A percentile compares a stretch with the other conserved stretches of the same genome.
These are phyloP conservation scores for Erpornis zantholeuca DNA, from an alignment of 2,113 vertebrate species.

Conservation along the genomic window DNA sequence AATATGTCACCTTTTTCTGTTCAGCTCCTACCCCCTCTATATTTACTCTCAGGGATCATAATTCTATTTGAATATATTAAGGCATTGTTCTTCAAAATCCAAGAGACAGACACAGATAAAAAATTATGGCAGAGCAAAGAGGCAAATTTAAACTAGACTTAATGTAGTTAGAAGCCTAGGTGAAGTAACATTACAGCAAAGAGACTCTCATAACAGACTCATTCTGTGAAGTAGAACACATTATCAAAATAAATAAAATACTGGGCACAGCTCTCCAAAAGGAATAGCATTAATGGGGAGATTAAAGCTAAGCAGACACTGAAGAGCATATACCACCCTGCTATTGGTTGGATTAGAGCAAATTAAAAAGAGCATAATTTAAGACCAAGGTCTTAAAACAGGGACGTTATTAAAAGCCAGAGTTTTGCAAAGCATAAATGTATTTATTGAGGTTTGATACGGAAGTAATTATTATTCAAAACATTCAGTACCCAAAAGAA, in stretches of 20 bases:
- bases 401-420: neutral
- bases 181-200: slow-evolving; percentile 16
- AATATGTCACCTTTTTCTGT: neutral
- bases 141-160: slow-evolving; percentile 4
- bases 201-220: neutral
- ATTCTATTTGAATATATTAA: neutral
- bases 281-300: neutral
- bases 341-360: neutral
- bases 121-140: slow-evolving; percentile 8
- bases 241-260: slow-evolving; percentile 56
- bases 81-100: neutral
- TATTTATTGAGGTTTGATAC: neutral
- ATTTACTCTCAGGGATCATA: neutral
- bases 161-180: neutral
- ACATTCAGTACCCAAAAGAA: neutral
- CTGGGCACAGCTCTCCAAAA: neutral
- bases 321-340: neutral
- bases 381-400: neutral
- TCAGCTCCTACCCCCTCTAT: neutral
- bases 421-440: slow-evolving; percentile 3
- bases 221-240: slow-evolving; percentile 16
- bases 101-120: neutral
- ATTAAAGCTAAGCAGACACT: slow-evolving; percentile 18
- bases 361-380: neutral
- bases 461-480: neutral